Percentiles rank a stretch among this genome's conserved stretches.
These are phyloP conservation scores for Cisticola juncidis DNA, from an alignment of 2,113 vertebrate genomes.

Conservation along the genomic window DNA sequence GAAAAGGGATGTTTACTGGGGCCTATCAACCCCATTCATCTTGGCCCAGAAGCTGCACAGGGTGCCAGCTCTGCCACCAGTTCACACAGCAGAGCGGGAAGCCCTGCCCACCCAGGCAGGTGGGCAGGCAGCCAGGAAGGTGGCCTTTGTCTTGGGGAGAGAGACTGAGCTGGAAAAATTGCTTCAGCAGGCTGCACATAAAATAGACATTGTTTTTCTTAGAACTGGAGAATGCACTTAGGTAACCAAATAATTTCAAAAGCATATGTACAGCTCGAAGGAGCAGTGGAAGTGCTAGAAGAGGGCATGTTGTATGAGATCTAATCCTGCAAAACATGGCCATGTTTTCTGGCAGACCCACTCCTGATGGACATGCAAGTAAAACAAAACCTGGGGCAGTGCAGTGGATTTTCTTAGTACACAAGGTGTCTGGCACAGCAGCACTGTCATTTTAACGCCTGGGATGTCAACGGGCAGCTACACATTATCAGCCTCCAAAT, in stretches of 20 bases:
- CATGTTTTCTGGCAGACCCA: not conserved
- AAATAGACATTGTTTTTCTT: not conserved
- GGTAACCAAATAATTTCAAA: not conserved
- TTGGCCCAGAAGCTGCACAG: not conserved
- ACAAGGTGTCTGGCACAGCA: fast-evolving
- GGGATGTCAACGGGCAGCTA: not conserved
- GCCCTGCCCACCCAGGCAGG: not conserved
- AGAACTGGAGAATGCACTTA: not conserved
- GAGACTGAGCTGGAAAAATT: conserved; percentile 29
- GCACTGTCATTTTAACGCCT: not conserved
- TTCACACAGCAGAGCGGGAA: conserved; percentile 44
- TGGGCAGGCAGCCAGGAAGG: conserved; percentile 51
- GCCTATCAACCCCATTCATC: not conserved
- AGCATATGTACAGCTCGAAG: not conserved
- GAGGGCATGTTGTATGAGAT: not conserved
- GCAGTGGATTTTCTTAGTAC: not conserved
- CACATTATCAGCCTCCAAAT: fast-evolving
- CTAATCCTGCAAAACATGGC: not conserved
- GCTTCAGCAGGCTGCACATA: not conserved
- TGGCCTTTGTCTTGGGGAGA: conserved; percentile 50
- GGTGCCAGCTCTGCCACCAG: not conserved
- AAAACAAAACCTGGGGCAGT: not conserved
- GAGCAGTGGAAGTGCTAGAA: not conserved
- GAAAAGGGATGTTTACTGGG: conserved; percentile 41
- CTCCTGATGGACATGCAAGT: not conserved